Conservation (phyloP, 2,888 invertebrate species). For the Ochropleura leucogaster region DNA sequence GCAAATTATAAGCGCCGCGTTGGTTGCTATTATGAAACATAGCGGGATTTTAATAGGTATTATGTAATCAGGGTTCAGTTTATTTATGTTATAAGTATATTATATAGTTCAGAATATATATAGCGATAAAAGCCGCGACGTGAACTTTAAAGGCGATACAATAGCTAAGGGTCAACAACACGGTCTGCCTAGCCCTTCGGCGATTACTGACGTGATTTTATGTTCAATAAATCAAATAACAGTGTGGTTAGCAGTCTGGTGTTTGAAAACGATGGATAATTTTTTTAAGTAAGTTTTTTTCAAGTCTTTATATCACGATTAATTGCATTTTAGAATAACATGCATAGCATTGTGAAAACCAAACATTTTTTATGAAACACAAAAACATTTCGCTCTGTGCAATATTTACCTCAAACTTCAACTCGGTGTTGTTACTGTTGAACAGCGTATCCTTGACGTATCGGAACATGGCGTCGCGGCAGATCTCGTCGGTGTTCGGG, state of each 20-base stretch:
- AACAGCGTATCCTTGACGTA: slow-evolving; percentile 90
- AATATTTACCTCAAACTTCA: slow-evolving; percentile 77
- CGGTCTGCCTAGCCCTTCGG: neutral
- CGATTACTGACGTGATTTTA: neutral
- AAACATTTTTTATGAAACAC: neutral
- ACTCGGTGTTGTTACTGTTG: slow-evolving; percentile 75
- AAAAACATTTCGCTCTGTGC: neutral
- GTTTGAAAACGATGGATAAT: neutral
- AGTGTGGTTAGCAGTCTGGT: neutral
- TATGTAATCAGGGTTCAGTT: neutral
- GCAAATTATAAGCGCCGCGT: slow-evolving; percentile 2
- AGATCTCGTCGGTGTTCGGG: slow-evolving; percentile 92
- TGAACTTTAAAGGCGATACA: neutral
- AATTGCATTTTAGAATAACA: neutral
- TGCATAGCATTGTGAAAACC: neutral
- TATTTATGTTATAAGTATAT: neutral
- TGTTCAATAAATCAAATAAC: neutral
- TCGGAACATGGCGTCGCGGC: slow-evolving; percentile 93
- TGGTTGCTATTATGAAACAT: neutral
- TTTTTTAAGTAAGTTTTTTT: too few relatives aligned
- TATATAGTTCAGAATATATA: neutral
- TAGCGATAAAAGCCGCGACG: neutral
- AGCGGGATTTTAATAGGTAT: slow-evolving; percentile 1
- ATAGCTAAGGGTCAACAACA: neutral
- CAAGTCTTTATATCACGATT: neutral